A percentile compares a stretch with the other conserved stretches of the same genome.
Conservation (phyloP, 2,113 vertebrate genomes). For the Tiliqua scincoides region DNA sequence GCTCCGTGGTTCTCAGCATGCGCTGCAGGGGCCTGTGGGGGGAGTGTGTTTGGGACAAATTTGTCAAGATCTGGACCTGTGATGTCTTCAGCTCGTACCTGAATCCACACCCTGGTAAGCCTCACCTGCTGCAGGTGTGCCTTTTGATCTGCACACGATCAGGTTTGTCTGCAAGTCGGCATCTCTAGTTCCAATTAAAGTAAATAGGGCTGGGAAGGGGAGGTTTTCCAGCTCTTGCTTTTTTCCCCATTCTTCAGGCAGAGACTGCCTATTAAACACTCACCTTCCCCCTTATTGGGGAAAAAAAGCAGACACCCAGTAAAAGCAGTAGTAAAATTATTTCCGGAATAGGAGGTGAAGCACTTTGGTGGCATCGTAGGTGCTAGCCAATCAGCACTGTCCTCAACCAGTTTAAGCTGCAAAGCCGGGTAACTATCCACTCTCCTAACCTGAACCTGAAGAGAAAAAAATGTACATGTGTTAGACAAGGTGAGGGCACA, state of each 20-base stretch:
- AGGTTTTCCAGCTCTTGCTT: not conserved
- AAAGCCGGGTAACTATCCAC: too few relatives aligned
- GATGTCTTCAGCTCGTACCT: conserved; percentile 54
- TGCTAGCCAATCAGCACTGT: not conserved
- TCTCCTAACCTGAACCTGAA: too few relatives aligned
- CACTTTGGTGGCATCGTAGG: not conserved
- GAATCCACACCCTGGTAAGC: conserved; percentile 45
- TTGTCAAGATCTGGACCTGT: conserved; percentile 58
- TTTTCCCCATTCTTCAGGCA: too few relatives aligned
- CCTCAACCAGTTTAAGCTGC: not conserved
- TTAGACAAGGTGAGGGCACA: rapidly evolving
- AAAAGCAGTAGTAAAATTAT: not conserved
- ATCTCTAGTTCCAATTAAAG: not conserved
- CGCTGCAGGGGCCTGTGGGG: conserved; percentile 46
- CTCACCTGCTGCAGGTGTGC: not conserved
- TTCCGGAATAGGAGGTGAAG: too few relatives aligned
- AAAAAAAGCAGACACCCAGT: too few relatives aligned
- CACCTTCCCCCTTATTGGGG: not conserved
- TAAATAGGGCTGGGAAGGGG: not conserved
- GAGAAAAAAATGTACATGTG: not conserved
- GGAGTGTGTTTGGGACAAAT: conserved; percentile 52
- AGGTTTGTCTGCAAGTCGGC: too few relatives aligned
- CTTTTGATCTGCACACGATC: not conserved
- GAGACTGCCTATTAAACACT: too few relatives aligned
- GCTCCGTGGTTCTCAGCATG: conserved; percentile 32